phyloP scores from a whole-genome alignment of 2,888 invertebrate species.

The Cancer borealis region DNA sequence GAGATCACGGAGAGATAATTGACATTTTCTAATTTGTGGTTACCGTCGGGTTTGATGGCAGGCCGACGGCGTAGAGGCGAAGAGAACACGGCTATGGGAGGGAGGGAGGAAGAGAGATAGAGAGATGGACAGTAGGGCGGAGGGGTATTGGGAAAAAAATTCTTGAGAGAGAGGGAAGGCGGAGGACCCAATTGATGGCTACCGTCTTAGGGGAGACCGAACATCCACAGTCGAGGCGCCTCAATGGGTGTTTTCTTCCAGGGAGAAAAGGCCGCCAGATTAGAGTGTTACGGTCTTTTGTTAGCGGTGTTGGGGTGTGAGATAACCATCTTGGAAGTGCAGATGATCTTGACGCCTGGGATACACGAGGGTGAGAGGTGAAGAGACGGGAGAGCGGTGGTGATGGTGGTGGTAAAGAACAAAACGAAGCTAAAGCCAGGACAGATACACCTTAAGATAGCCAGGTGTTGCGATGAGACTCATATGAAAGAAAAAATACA shows the following conservation, averaged over 20 bases:
- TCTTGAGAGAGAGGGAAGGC: neutral
- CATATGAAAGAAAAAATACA: too few species aligned
- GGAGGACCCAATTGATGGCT: constrained; percentile 6
- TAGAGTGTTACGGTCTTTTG: constrained; percentile 31
- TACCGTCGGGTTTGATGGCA: constrained; percentile 38
- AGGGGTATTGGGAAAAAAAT: neutral
- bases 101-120: neutral
- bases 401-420: neutral
- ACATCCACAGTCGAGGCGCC: neutral
- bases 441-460: neutral
- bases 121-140: neutral
- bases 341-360: neutral
- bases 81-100: neutral
- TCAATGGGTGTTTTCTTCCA: constrained; percentile 36
- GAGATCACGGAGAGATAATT: constrained; percentile 55
- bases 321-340: constrained; percentile 6
- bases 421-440: neutral
- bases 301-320: neutral
- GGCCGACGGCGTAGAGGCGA: neutral
- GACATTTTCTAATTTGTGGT: constrained; percentile 60
- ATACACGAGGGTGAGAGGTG: neutral
- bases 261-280: constrained; percentile 40
- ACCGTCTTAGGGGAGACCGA: constrained; percentile 18
- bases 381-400: neutral
- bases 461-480: too few species aligned